These are phyloP conservation scores for Rotaria magnacalcarata DNA, from an alignment of 2,888 invertebrate genomes.

Conservation along the genomic window DNA sequence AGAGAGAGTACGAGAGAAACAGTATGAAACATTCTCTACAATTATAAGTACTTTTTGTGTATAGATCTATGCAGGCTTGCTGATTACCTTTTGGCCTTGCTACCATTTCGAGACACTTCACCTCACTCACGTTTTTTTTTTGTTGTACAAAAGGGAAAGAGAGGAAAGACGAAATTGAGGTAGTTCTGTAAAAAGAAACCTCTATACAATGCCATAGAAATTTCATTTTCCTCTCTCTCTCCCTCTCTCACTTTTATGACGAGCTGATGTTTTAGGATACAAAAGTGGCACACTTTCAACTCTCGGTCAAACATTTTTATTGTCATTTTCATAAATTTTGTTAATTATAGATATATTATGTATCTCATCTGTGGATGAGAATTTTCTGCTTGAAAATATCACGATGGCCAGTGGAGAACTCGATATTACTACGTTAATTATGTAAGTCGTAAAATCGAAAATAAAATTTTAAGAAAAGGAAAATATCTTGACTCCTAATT, in stretches of 20 bases:
- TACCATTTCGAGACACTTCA: not conserved
- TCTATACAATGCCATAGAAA: not conserved
- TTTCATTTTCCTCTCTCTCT: not conserved
- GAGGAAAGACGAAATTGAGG: not conserved
- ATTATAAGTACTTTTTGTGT: not conserved
- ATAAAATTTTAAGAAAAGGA: too few relatives aligned
- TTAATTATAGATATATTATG: not conserved
- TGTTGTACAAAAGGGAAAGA: not conserved
- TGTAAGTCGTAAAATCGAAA: not conserved
- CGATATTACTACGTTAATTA: slow-evolving; percentile 4
- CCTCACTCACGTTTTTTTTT: not conserved
- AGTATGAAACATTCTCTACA: not conserved
- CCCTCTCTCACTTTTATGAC: not conserved
- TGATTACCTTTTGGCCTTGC: slow-evolving; percentile 35
- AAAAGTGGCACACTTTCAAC: not conserved
- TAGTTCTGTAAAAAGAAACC: not conserved
- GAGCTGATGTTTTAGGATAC: not conserved
- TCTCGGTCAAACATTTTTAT: not conserved
- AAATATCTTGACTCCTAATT: not conserved
- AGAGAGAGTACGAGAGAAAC: not conserved
- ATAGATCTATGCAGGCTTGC: not conserved
- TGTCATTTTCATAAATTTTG: not conserved
- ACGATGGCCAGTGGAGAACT: not conserved
- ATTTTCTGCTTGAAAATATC: not conserved
- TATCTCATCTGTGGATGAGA: not conserved